These are phyloP conservation scores for Premnoplex brunnescens DNA, from an alignment of 2,797 vertebrate genomes.

Conservation along the genomic window DNA sequence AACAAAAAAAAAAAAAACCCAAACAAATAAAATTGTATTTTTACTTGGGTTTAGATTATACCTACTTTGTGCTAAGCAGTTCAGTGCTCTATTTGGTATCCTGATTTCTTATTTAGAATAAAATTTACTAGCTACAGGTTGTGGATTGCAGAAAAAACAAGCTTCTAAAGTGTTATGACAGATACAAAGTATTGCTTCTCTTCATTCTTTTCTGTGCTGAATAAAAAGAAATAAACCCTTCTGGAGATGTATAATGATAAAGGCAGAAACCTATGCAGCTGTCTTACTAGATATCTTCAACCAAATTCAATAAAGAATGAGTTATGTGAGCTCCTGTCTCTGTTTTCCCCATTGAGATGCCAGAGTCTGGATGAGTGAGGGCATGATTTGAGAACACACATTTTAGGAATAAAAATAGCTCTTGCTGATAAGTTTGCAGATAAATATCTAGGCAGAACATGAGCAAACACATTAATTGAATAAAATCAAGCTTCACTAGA, in stretches of 20 bases:
- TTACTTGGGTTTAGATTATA: neutral
- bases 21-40: neutral
- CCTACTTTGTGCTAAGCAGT: neutral
- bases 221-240: neutral
- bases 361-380: neutral
- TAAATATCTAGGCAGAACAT: neutral
- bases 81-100: neutral
- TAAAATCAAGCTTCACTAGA: neutral
- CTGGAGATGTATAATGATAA: neutral
- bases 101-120: neutral
- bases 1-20: neutral
- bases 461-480: neutral
- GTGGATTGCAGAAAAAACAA: neutral
- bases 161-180: neutral
- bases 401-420: neutral
- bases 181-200: neutral
- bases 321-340: neutral
- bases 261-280: neutral
- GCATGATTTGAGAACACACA: rapidly evolving
- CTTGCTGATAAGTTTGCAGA: neutral
- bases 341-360: neutral
- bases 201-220: neutral
- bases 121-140: neutral
- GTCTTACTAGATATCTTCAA: neutral
- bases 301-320: neutral